phyloP scores from a whole-genome alignment of 2,797 vertebrate genomes.

The Salarias fasciatus region DNA sequence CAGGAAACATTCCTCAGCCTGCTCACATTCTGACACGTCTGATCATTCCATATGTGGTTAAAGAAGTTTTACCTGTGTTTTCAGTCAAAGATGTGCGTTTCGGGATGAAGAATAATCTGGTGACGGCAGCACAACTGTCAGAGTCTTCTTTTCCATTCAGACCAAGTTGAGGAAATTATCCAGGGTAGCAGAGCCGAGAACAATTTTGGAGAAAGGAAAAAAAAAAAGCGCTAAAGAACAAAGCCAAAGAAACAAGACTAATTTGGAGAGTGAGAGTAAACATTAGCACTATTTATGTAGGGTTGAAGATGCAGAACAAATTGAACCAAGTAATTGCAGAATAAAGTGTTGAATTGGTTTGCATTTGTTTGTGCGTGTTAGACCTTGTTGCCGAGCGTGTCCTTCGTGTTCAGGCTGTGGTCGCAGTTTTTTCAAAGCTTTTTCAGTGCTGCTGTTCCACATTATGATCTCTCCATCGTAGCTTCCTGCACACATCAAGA shows the following conservation, averaged over 20 bases:
- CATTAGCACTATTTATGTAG: neutral
- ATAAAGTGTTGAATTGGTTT: neutral
- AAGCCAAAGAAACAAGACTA: neutral
- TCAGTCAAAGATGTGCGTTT: conserved; percentile 60
- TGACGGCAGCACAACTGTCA: conserved; percentile 63
- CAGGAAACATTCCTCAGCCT: too few relatives aligned
- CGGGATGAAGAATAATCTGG: conserved; percentile 81
- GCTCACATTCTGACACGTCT: too few relatives aligned
- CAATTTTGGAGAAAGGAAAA: neutral
- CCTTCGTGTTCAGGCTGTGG: conserved; percentile 40
- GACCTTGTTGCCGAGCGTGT: conserved; percentile 27
- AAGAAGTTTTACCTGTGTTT: conserved; percentile 74
- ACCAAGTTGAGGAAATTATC: conserved; percentile 6
- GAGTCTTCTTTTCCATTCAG: conserved; percentile 50
- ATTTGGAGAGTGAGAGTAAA: neutral
- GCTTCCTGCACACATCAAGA: conserved; percentile 70
- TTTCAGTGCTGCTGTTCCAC: conserved; percentile 85
- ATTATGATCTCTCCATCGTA: conserved; percentile 82
- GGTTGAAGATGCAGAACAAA: neutral
- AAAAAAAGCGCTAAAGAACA: neutral
- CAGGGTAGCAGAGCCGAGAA: conserved; percentile 11
- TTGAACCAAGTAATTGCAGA: neutral
- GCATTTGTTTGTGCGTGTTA: conserved; percentile 10
- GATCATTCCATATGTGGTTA: too few relatives aligned
- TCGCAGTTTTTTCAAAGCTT: conserved; percentile 69